Base-by-base conservation (phyloP, 2,888 invertebrate genomes). In the Hylaea fasciaria region DNA sequence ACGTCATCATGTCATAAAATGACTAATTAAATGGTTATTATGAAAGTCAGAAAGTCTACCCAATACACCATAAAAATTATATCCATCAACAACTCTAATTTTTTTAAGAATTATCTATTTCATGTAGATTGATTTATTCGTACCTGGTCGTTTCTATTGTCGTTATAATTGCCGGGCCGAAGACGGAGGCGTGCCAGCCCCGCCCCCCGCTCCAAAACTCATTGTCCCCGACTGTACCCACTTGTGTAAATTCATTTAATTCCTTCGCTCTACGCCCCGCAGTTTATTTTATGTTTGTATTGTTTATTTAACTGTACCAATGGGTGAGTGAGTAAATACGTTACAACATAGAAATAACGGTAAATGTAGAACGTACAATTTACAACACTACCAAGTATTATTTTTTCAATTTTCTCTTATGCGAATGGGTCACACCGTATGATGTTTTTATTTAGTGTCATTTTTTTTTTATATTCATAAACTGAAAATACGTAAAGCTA, bases 221-320 rank as follows among this genome's bases (percentile, higher is more conserved):
- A 82, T 86, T 87, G 87, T 87, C 69, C 76, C 46, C 75, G 75
- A 80, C 82, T 78, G 85, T 87, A 84, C 83, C 71, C 61, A 70
- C 72, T 77, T 71, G 69, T 72, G 70, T 73, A 71, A 78, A 77
- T 76, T 81, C 77, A 81, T 85, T 84, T 77, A 77, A 72, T 71
- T 74, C 69, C 72, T 73, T 72, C 77, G 70, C 78, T 78, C 77
- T 82, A 73, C 80, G 77, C 78, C 82, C 81, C 73, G 74, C 73
- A 81, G 87, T 87, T 88, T 88, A 83, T 82, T 82, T 81, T 75
- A 79, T 86, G 83, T 86, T 84, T 86, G 84, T 71, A 80, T 89
- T 90, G 88, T 90, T 89, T 90, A 78, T 84, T 73, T 81, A 81
- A 83, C 83, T 80, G 82, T 84, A 81, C 81, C 65, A 55, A 32